Evolutionary conservation across 1,140 invertebrate genomes (phyloP), one percentile per base, ranked within the genome.

Genomic region (Bactericera cockerelli): DNA sequence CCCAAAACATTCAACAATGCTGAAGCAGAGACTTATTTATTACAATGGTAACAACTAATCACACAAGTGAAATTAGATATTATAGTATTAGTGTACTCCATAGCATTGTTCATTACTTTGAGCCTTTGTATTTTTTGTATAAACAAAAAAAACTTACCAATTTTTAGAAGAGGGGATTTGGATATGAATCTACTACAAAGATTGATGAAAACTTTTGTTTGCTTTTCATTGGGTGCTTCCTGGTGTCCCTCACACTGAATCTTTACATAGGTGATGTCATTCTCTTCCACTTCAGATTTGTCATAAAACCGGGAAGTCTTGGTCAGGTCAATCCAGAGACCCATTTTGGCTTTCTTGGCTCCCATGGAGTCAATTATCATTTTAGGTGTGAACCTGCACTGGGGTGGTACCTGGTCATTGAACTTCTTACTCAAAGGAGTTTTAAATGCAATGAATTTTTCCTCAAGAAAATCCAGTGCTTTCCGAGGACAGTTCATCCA

Each of bases 281-380:
- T 72, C 16, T 78, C 72, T 67, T 93, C 86, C 8, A 98, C 75
- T 57, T 84, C 81, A 19, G 75, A 69, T 61, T 82, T 85, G 62
- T 93, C 77, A 70, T 99, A 99, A 73, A 95, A 99, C 58, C 95
- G 76, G 59, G 75, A 80, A 2, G 96, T 98, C 68, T 98, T 95
- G 2, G 95, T 98, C 53, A 99, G 74, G 73, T 98, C 93, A 61
- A 99, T 87, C 89, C 95, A 93, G 16, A 99, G 70, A 1, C 95
- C 94, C 55, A 99, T 72, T 67, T 91, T 93, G 11, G 83, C 68
- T 84, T 89, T 26, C 74, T 77, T 69, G 83, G 84, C 64, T 24
- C 13, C 24, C 24, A 57, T 8, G 19, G 78, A 79, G 22, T 77
- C 72, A 62, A 93, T 83, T 14, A 96, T 70, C 87, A 94, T 92